phyloP scores from a whole-genome alignment of 2,797 vertebrate species.

The Erpetoichthys calabaricus region DNA sequence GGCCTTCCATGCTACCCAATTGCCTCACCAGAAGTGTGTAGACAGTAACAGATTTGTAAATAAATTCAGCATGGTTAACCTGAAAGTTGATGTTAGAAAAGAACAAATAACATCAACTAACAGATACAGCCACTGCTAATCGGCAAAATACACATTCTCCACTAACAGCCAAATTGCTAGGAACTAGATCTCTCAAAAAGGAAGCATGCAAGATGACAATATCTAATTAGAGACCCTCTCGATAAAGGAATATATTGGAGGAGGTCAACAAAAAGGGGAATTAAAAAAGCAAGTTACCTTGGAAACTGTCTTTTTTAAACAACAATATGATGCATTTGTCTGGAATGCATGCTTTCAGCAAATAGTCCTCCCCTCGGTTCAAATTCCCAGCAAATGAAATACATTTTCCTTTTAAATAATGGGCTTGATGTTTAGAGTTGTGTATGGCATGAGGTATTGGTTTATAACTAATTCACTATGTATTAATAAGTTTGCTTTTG shows the following conservation, averaged over 20 bases:
- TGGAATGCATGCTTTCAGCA: slow-evolving; percentile 21
- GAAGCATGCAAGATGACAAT: slow-evolving; percentile 35
- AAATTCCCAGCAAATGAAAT: slow-evolving; percentile 20
- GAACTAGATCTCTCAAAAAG: slow-evolving; percentile 22
- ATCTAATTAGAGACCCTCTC: slow-evolving; percentile 29
- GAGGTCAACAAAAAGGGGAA: slow-evolving; percentile 10
- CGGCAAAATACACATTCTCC: background rate
- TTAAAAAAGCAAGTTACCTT: slow-evolving; percentile 19
- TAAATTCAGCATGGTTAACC: too few species aligned
- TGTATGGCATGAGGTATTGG: too few species aligned
- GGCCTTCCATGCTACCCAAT: too few species aligned
- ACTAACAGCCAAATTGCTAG: slow-evolving; percentile 21
- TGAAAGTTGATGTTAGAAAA: too few species aligned
- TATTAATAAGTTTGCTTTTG: too few species aligned
- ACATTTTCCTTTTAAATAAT: slow-evolving; percentile 15
- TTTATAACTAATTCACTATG: too few species aligned
- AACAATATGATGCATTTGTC: slow-evolving; percentile 24
- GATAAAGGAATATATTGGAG: slow-evolving; percentile 16
- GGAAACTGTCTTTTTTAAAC: slow-evolving; percentile 24
- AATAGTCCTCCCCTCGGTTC: slow-evolving; percentile 16
- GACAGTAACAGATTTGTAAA: too few species aligned
- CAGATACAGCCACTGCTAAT: background rate
- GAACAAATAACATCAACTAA: too few species aligned
- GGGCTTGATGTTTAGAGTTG: background rate
- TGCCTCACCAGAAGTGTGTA: too few species aligned